A percentile compares a stretch with the other conserved stretches of the same genome.
These are phyloP conservation scores for Ailuropoda melanoleuca DNA, from an alignment of 2,113 vertebrate genomes.

Conservation along the genomic window DNA sequence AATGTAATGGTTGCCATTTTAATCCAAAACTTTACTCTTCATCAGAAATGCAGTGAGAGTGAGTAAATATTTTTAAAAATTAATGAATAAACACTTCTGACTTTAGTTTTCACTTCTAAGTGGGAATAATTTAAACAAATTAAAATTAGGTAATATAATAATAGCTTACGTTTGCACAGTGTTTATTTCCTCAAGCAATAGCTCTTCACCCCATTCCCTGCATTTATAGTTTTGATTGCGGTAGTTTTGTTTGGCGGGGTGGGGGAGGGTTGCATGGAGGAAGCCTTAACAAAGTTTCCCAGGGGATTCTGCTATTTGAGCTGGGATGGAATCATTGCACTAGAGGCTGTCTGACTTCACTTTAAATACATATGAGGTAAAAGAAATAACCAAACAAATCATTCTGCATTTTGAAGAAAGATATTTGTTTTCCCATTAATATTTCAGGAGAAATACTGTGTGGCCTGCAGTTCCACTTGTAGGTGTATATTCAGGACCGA, in stretches of 20 bases:
- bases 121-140: constrained; percentile 35
- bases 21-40: not conserved
- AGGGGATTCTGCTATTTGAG: not conserved
- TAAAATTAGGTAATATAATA: constrained; percentile 34
- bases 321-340: not conserved
- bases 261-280: not conserved
- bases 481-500: not conserved
- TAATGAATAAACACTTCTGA: not conserved
- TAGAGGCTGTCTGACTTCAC: not conserved
- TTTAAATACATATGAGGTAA: not conserved
- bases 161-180: not conserved
- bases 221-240: not conserved
- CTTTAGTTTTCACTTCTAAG: constrained; percentile 9
- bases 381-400: not conserved
- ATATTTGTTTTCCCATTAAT: not conserved
- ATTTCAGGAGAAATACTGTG: not conserved
- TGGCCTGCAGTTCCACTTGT: not conserved
- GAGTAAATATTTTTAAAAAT: constrained; percentile 5
- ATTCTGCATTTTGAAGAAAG: constrained; percentile 16
- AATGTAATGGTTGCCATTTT: not conserved
- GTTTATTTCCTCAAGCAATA: not conserved
- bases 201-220: not conserved
- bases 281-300: not conserved
- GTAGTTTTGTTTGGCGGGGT: not conserved
- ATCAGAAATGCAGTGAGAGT: not conserved